Evolutionary conservation across 2,888 invertebrate species (phyloP), one percentile per base, ranked within the genome.

Genomic region (Aleiodes testaceus): DNA sequence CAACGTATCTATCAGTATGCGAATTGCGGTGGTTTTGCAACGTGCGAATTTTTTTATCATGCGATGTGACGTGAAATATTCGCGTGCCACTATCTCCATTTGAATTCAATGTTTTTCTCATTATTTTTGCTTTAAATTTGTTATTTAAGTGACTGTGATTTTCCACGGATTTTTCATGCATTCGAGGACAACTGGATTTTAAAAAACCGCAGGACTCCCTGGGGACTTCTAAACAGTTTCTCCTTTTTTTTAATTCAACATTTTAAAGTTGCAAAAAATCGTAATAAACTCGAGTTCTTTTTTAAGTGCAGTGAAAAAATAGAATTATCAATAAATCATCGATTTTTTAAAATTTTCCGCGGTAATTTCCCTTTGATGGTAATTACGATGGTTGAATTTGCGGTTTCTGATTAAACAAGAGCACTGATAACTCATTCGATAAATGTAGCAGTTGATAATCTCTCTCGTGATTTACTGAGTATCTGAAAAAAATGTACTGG

Each of bases 1-100:
- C 9, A 36, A 36, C 36, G 59, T 11, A 42, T 44, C 67, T 53
- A 67, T 67, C 47, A 55, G 67, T 55, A 67, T 55, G 67, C 26
- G 14, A 26, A 67, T 67, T 47, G 67, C 53, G 36, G 26, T 26
- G 36, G 26, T 26, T 22, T 16, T 42, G 16, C 16, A 36, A 59
- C 42, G 12, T 59, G 42, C 42, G 18, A 14, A n/a, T 20, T 42
- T 53, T 55, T 55, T 30, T 59, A 55, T 67, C 26, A 67, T 53
- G 53, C 53, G 18, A 45, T 45, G 26, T 47, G 55, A 67, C 55
- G 45, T 47, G 55, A 55, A 67, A 55, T n/a, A 67, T 47, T 55
- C n/a, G 20, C 26, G 36, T 36, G 36, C 36, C 36, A 36, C 36
- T n/a, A 22, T 22, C 9, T 22, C 11, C n/a, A 16, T 7, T 26